A percentile compares a stretch with the other conserved stretches of the same genome.
Conservation (phyloP, 2,888 invertebrate species). For the Eristalis tenax region DNA sequence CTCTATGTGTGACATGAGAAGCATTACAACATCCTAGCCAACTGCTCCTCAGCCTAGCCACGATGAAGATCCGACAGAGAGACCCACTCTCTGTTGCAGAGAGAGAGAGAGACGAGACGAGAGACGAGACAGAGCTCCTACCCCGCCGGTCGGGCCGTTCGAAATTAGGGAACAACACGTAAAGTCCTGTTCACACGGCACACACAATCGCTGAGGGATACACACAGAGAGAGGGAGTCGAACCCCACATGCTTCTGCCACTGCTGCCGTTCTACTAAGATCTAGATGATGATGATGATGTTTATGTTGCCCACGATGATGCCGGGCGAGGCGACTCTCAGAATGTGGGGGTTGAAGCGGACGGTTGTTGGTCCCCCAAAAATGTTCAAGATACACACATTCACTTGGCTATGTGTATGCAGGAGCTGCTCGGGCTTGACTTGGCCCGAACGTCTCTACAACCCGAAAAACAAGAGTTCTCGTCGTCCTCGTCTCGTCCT, state of each 20-base stretch:
- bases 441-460: background rate
- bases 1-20: constrained; percentile 33
- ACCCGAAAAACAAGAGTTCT: background rate
- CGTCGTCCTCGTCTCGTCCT: background rate
- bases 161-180: constrained; percentile 66
- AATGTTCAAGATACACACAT: background rate
- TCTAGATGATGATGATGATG: constrained; percentile 10
- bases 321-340: background rate
- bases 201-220: constrained; percentile 42
- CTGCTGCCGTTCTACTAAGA: constrained; percentile 62
- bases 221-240: constrained; percentile 14
- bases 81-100: background rate
- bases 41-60: constrained; percentile 4
- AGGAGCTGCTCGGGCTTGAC: background rate
- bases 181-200: constrained; percentile 68
- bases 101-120: background rate
- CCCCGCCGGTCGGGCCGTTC: background rate
- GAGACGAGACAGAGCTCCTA: background rate
- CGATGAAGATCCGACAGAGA: background rate
- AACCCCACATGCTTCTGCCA: constrained; percentile 49
- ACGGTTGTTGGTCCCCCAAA: background rate
- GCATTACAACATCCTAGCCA: constrained; percentile 27
- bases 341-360: background rate
- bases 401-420: background rate
- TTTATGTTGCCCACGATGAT: background rate